Conservation (phyloP, 30 jellyfish, hydroid and myxozoan species). For the Hydra vulgaris region DNA sequence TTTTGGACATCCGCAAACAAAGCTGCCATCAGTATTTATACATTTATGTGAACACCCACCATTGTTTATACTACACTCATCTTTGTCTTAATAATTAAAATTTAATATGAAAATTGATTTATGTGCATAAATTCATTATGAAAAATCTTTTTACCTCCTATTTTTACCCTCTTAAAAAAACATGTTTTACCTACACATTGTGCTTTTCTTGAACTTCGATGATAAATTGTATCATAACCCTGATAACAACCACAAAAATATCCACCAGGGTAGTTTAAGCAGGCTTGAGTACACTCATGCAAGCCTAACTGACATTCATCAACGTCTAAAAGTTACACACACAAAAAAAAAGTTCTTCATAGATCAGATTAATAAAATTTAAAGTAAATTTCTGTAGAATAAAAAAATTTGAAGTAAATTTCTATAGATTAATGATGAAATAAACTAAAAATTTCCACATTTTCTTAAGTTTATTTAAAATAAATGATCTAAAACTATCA, state of each 20-base stretch:
- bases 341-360: too few relatives aligned
- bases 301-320: conserved; percentile 61
- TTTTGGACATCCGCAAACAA: conserved; percentile 68
- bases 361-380: too few relatives aligned
- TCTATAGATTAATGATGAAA: too few relatives aligned
- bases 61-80: conserved; percentile 57
- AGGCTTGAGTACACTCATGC: conserved; percentile 58
- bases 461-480: too few relatives aligned
- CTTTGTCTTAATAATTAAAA: conserved; percentile 37
- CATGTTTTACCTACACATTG: conserved; percentile 55
- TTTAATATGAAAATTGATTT: too few relatives aligned
- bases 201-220: conserved; percentile 35
- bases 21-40: conserved; percentile 85
- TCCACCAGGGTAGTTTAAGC: conserved; percentile 82
- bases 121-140: too few relatives aligned
- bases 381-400: background rate
- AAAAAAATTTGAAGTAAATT: background rate
- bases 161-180: background rate
- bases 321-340: conserved; percentile 43
- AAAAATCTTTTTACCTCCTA: background rate
- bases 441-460: too few relatives aligned
- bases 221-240: conserved; percentile 54
- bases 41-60: conserved; percentile 90
- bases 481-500: too few relatives aligned
- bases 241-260: conserved; percentile 67